phyloP scores from a whole-genome alignment of 1,140 invertebrate species.

The Latrodectus geometricus region DNA sequence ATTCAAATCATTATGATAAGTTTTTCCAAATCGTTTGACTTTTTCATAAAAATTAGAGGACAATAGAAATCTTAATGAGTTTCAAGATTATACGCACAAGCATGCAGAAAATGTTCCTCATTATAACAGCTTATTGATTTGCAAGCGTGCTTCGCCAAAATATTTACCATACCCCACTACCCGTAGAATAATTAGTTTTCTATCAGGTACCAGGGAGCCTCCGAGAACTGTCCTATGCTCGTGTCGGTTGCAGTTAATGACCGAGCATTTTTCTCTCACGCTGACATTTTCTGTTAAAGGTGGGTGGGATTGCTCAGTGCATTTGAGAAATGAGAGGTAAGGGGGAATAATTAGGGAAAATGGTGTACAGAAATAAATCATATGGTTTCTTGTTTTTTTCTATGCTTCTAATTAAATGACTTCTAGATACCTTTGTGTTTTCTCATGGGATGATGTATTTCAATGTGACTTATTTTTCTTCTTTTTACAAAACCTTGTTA shows the following conservation, averaged over 20 bases:
- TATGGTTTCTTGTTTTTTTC: background rate
- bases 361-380: background rate
- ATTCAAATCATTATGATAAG: background rate
- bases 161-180: background rate
- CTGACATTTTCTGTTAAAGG: conserved; percentile 3
- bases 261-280: conserved; percentile 18
- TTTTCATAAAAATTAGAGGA: background rate
- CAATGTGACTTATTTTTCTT: too few species aligned
- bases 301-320: background rate
- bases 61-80: background rate
- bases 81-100: background rate
- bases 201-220: conserved; percentile 27
- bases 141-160: background rate
- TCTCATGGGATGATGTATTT: too few species aligned
- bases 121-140: conserved; percentile 40
- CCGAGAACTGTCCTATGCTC: conserved; percentile 5
- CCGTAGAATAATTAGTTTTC: conserved; percentile 29
- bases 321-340: background rate
- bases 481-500: too few species aligned
- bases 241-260: conserved; percentile 24
- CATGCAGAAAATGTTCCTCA: background rate
- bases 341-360: background rate
- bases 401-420: too few species aligned
- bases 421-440: too few species aligned
- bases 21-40: background rate